Base-by-base conservation (phyloP, 2,797 vertebrate species). In the Phrynocephalus forsythii region DNA sequence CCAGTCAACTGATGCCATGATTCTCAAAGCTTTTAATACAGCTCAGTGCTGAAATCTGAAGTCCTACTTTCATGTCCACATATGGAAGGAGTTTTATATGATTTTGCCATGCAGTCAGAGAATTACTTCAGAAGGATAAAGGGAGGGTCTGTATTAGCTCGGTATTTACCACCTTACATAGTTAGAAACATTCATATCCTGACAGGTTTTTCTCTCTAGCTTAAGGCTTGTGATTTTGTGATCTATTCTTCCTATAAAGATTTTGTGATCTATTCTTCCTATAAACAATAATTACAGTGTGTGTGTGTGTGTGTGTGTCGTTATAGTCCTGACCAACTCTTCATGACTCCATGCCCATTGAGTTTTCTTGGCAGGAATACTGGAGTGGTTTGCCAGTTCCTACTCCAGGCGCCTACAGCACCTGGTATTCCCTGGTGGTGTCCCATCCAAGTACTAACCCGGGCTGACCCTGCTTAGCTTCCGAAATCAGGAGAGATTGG, bases 1-100 rank as follows among this genome's bases (percentile, higher is more conserved):
- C 92, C 91, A 93, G 87, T 73, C 82, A 94, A 92, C 95, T 96
- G 95, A 95, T 95, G 95, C 94, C 94, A 87, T 0, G 77, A 83
- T 28, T 72, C 88, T 81, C 20, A 77, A 33, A 38, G 2, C 20
- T 72, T n/a, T 28, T 85, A 68, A 89, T 79, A 84, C 50, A 84
- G 85, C 80, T 75, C 38, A 89, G 15, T 3, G 82, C 68, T 79
- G 73, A 86, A 73, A 56, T 44, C 33, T 30, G 0, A 56, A 6
- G 9, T 83, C 28, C 1, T 44, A 56, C 60, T 87, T 72, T 66
- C 33, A 56, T 86, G 80, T 66, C 66, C 28, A 66, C 48, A 76
- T 33, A 80, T n/a, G 48, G 13, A 24, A 66, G 24, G 44, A 75
- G 44, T 33, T 63, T 18, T 79, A 30, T 30, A 6, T 6, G 28